Evolutionary conservation across 2,797 vertebrate species (phyloP).

Genomic region (Leptoclinus maculatus): DNA sequence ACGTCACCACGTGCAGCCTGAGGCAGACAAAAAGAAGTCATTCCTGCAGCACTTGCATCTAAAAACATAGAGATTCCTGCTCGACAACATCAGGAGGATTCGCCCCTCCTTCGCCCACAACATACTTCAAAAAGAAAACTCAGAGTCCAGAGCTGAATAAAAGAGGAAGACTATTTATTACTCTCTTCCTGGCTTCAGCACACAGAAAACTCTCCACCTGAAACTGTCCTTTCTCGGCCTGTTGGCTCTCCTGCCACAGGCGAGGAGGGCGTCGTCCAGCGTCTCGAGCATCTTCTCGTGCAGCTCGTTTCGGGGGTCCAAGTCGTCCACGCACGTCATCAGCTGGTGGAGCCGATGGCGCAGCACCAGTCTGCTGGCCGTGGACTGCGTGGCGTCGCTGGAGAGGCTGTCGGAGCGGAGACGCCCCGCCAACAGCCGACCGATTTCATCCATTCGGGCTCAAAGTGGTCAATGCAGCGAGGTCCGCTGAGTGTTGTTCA

Average conservation of each 20-base stretch:
- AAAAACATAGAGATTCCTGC: neutral
- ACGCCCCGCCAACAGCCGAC: conserved; percentile 49
- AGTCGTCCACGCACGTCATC: conserved; percentile 83
- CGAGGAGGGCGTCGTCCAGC: conserved; percentile 82
- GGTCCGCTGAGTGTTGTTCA: neutral
- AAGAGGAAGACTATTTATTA: neutral
- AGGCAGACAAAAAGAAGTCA: neutral
- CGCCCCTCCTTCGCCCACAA: too few species aligned
- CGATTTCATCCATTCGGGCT: conserved; percentile 70
- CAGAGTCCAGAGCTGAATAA: neutral
- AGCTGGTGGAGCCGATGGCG: conserved; percentile 83
- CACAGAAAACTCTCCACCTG: conserved; percentile 69
- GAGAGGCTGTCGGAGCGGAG: conserved; percentile 71
- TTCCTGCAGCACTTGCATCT: neutral
- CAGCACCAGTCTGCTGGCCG: conserved; percentile 73
- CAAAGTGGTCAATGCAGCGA: neutral
- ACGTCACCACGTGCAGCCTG: conserved; percentile 94
- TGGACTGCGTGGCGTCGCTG: conserved; percentile 74
- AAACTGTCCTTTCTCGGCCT: conserved; percentile 68
- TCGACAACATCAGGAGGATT: too few species aligned
- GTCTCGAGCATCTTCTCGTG: conserved; percentile 80
- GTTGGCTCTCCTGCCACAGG: conserved; percentile 74
- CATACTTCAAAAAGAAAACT: too few species aligned
- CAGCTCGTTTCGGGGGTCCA: conserved; percentile 77
- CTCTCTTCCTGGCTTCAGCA: neutral